Evolutionary conservation across 2,888 invertebrate genomes (phyloP).

Genomic region (Dromius quadrimaculatus): DNA sequence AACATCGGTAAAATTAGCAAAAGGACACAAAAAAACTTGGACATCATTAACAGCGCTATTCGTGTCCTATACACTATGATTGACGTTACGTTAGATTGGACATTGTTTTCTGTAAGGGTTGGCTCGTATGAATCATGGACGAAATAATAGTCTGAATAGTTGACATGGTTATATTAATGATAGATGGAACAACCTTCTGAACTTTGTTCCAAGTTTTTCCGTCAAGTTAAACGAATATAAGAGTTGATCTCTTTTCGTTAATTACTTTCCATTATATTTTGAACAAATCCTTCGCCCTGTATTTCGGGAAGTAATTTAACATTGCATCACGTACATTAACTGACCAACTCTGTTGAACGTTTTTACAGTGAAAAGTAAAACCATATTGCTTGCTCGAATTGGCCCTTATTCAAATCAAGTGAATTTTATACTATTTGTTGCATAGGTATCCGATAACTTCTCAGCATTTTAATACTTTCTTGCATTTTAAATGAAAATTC

Average conservation of each 20-base stretch:
- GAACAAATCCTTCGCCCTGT: neutral
- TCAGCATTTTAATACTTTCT: too few species aligned
- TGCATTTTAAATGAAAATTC: too few species aligned
- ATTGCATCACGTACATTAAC: too few species aligned
- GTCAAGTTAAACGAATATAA: neutral
- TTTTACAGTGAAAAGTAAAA: too few species aligned
- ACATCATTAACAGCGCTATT: conserved; percentile 44
- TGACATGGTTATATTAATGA: conserved; percentile 47
- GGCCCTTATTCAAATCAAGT: too few species aligned
- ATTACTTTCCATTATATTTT: neutral
- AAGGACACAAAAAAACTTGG: conserved; percentile 37
- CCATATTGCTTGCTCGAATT: too few species aligned
- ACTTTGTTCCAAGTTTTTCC: conserved; percentile 20
- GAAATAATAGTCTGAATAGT: neutral
- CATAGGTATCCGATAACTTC: too few species aligned
- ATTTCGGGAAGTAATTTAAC: too few species aligned
- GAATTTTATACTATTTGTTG: too few species aligned
- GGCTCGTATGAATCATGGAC: conserved; percentile 10
- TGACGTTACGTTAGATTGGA: conserved; percentile 43
- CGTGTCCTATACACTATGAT: conserved; percentile 40
- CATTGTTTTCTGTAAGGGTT: conserved; percentile 46
- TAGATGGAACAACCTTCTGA: conserved; percentile 38
- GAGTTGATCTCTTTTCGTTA: conserved; percentile 4
- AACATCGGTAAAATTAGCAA: conserved; percentile 47
- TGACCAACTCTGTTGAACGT: too few species aligned